Conservation (phyloP, 2,888 invertebrate genomes). For the Drosophila differens region DNA sequence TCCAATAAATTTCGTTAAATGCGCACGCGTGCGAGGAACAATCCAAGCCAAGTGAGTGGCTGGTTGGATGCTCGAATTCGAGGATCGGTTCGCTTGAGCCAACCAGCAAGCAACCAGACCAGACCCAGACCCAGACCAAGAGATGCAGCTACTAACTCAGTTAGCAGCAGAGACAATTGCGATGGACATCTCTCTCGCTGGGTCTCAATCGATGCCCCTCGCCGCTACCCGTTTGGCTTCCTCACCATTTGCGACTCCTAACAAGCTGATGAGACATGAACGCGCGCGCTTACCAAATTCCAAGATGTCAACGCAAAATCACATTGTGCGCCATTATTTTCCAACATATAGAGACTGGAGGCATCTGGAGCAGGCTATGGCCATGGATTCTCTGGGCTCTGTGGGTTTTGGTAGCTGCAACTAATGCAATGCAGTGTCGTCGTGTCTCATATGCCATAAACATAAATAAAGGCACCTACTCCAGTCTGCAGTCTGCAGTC, state of each 20-base stretch:
- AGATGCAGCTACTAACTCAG: conserved; percentile 74
- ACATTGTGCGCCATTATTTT: conserved; percentile 82
- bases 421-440: conserved; percentile 81
- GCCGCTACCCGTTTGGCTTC: neutral
- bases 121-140: conserved; percentile 2
- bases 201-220: conserved; percentile 42
- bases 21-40: conserved; percentile 83
- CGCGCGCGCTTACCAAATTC: conserved; percentile 84
- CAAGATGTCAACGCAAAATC: conserved; percentile 83
- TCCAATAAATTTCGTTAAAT: conserved; percentile 84
- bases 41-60: conserved; percentile 26
- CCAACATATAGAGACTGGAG: conserved; percentile 10
- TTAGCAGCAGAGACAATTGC: conserved; percentile 72
- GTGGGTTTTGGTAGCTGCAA: conserved; percentile 35
- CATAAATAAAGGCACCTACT: conserved; percentile 83
- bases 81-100: conserved; percentile 25
- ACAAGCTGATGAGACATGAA: conserved; percentile 84
- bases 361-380: conserved; percentile 53
- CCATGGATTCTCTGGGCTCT: neutral
- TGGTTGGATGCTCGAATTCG: conserved; percentile 11
- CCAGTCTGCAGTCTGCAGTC: conserved; percentile 6
- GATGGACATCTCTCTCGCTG: conserved; percentile 75
- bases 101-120: neutral
- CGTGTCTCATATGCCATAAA: conserved; percentile 80
- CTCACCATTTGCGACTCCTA: conserved; percentile 59